Conservation (phyloP, 2,797 vertebrate species). For the Tamandua tetradactyla region DNA sequence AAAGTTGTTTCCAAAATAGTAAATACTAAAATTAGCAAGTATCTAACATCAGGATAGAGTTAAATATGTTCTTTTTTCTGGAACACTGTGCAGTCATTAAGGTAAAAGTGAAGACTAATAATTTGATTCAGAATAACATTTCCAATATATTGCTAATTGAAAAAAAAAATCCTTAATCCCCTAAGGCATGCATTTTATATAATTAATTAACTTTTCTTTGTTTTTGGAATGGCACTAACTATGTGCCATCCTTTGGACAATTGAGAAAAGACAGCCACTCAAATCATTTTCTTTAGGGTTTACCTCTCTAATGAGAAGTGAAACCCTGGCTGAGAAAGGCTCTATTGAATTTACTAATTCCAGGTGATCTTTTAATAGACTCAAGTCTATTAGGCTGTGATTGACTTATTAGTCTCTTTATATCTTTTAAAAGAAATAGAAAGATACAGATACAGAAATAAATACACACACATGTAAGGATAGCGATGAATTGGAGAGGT, state of each 20-base stretch:
- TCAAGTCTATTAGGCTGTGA: neutral
- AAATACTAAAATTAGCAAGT: neutral
- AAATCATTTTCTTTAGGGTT: neutral
- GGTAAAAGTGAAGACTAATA: constrained; percentile 21
- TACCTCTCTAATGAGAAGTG: neutral
- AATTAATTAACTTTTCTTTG: neutral
- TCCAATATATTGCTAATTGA: neutral
- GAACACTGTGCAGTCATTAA: neutral
- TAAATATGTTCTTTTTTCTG: neutral
- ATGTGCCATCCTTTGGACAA: neutral
- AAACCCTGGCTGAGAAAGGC: neutral
- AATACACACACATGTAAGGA: neutral
- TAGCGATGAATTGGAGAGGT: neutral
- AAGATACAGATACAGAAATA: neutral
- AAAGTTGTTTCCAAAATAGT: neutral
- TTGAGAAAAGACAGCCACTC: neutral
- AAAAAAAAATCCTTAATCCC: neutral
- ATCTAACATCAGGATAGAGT: neutral
- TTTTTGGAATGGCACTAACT: neutral
- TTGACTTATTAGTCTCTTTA: neutral
- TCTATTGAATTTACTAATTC: neutral
- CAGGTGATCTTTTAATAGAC: neutral
- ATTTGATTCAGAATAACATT: neutral
- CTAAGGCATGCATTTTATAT: neutral
- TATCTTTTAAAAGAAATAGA: neutral